A percentile compares a stretch with the other conserved stretches of the same genome.
Conservation (phyloP, 2,797 vertebrate genomes). For the Pygocentrus nattereri region DNA sequence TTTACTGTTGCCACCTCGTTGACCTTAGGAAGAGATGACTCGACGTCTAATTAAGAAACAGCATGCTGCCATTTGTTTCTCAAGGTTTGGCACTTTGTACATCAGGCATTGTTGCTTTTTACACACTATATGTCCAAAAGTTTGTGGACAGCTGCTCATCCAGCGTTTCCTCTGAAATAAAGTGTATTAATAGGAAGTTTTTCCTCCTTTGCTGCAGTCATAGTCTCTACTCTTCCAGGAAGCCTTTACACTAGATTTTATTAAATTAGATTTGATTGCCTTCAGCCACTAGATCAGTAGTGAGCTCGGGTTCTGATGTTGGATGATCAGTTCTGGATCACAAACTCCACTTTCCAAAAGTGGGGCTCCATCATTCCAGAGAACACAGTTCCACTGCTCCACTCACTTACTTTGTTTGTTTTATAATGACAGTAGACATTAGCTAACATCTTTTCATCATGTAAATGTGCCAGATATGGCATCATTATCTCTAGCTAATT, state of each 20-base stretch:
- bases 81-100: background rate
- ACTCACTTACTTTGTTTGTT: too few species aligned
- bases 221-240: background rate
- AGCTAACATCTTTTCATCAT: too few species aligned
- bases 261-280: too few species aligned
- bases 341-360: too few species aligned
- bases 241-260: background rate
- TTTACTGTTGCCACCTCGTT: conserved; percentile 41
- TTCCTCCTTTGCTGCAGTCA: background rate
- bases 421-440: too few species aligned
- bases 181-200: background rate
- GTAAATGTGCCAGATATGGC: too few species aligned
- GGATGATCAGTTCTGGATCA: too few species aligned
- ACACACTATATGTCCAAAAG: background rate
- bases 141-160: background rate
- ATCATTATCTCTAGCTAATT: too few species aligned
- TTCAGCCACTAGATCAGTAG: too few species aligned
- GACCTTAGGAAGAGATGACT: conserved; percentile 49
- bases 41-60: conserved; percentile 33
- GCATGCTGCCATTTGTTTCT: conserved; percentile 16
- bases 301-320: too few species aligned
- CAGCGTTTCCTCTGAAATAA: background rate
- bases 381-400: too few species aligned
- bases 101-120: background rate
- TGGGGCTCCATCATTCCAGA: too few species aligned